Evolutionary conservation across 2,113 vertebrate genomes (phyloP).

Genomic region (Amazona guildingii): DNA sequence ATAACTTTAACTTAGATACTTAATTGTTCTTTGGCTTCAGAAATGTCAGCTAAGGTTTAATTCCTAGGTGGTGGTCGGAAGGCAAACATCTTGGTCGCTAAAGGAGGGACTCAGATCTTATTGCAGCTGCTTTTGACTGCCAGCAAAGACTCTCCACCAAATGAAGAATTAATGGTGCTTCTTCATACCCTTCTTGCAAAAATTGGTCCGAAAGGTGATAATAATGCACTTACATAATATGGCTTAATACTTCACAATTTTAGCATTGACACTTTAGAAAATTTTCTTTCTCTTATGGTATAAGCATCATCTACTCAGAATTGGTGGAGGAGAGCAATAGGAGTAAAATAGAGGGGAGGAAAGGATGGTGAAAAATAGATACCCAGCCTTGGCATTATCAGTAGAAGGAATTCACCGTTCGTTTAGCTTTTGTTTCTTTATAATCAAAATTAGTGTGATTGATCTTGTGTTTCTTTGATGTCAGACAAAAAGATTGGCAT

Average conservation of each 20-base stretch:
- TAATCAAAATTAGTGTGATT: not conserved
- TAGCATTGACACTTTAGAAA: not conserved
- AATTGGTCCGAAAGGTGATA: slow-evolving; percentile 91
- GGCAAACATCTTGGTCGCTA: slow-evolving; percentile 85
- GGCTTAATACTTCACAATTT: not conserved
- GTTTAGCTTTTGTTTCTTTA: not conserved
- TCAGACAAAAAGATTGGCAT: slow-evolving; percentile 96
- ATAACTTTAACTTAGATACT: not conserved
- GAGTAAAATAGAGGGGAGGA: not conserved
- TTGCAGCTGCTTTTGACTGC: slow-evolving; percentile 86
- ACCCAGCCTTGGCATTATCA: not conserved
- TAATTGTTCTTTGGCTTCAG: not conserved
- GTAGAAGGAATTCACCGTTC: not conserved
- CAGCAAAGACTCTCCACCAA: slow-evolving; percentile 83
- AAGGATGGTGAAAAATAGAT: not conserved
- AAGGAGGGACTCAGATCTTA: slow-evolving; percentile 90
- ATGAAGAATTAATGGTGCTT: slow-evolving; percentile 92
- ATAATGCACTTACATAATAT: not conserved
- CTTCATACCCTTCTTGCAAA: slow-evolving; percentile 93
- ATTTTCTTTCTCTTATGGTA: not conserved
- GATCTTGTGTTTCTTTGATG: slow-evolving; percentile 10
- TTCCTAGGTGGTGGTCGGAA: slow-evolving; percentile 86
- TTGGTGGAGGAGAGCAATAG: not conserved
- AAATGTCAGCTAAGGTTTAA: not conserved
- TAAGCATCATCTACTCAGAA: not conserved